Base-by-base conservation (phyloP, 2,888 invertebrate species). In the Leptura quadrifasciata region DNA sequence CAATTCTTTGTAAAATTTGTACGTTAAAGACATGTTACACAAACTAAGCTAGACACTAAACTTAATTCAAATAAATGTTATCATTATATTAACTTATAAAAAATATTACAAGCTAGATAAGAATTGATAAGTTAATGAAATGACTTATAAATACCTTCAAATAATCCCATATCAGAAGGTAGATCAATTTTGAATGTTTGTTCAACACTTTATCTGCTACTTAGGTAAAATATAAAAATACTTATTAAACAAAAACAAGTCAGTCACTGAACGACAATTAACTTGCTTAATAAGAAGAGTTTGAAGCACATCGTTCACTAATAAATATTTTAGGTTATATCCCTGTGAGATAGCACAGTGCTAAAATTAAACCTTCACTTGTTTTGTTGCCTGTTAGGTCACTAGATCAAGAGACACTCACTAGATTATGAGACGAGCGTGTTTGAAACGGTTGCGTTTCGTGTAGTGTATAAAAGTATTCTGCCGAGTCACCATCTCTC, bases 101-200 rank as follows among this genome's bases (percentile, higher is more conserved):
- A 73, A 73, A 35, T 55, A 57, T 55, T 64, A 64, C 12, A 69
- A 57, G 47, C 60, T 64, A 67, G 76, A 76, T 74, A 76, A 76
- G 75, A 61, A 75, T 70, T 63, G 64, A 73, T 74, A 71, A 65
- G 39, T 39, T 65, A 68, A 74, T 20, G 68, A 74, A 82, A 79
- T 78, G 78, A 76, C 76, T 73, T 80, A 61, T 77, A 77, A 81
- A 79, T 86, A 87, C 87, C 87, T 87, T 86, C 85, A 82, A 83
- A 86, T 80, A 87, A 84, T 85, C 87, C 87, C 87, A 87, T 87
- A 84, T 85, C 86, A 85, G 64, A 67, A 64, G 69, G 35, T 55
- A 71, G 69, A 71, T 75, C 75, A 75, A 75, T 75, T 71, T 61
- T 71, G 71, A 67, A 63, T 55, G 65, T 74, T 74, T 69, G 71